phyloP scores from a whole-genome alignment of 2,888 invertebrate species.

The Microctonus brassicae region DNA sequence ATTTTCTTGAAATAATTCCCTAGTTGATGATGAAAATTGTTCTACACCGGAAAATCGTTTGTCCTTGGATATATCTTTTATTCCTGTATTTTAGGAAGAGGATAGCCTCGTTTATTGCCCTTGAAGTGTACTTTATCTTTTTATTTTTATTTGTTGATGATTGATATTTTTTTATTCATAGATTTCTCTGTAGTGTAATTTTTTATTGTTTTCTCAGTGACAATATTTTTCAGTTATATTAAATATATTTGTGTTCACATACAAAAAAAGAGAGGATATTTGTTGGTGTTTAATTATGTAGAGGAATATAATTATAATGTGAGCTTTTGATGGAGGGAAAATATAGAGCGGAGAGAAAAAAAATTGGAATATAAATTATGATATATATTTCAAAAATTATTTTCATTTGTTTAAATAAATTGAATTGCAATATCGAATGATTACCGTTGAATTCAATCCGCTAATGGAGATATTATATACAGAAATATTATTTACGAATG shows the following conservation, averaged over 20 bases:
- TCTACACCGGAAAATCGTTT: conserved; percentile 17
- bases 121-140: neutral
- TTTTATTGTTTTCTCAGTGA: neutral
- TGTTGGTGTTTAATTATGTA: too few species aligned
- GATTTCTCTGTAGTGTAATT: neutral
- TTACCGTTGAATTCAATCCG: neutral
- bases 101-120: conserved; percentile 35
- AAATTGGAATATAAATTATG: neutral
- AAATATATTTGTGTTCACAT: too few species aligned
- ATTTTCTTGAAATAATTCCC: conserved; percentile 38
- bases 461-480: neutral
- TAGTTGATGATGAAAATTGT: conserved; percentile 17
- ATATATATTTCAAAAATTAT: neutral
- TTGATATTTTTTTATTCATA: neutral
- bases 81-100: conserved; percentile 9
- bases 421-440: neutral
- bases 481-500: neutral
- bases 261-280: too few species aligned
- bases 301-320: neutral
- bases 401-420: too few species aligned
- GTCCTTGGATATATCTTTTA: conserved; percentile 33
- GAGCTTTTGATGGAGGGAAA: neutral
- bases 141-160: neutral
- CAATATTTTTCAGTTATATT: neutral
- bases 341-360: neutral